A percentile compares a stretch with the other conserved stretches of the same genome.
Conservation (phyloP, 1,140 invertebrate species). For the Chironomus tepperi region DNA sequence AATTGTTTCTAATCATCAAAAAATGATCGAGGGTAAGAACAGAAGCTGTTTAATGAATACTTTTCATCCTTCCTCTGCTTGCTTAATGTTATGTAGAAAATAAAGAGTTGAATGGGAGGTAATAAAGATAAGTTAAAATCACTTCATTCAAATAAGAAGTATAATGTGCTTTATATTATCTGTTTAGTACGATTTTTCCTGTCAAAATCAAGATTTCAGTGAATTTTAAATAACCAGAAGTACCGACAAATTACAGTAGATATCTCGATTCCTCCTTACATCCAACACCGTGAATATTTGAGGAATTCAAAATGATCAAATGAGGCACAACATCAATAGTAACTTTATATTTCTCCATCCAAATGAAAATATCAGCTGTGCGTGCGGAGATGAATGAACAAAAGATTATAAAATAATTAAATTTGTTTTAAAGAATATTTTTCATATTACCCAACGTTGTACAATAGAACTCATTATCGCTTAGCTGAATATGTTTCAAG, state of each 20-base stretch:
- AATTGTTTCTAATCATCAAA: too few relatives aligned
- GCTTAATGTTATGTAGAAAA: too few relatives aligned
- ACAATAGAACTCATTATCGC: conserved; percentile 18
- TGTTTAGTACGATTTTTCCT: too few relatives aligned
- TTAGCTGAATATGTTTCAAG: conserved; percentile 16
- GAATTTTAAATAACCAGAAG: not conserved
- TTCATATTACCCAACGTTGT: not conserved
- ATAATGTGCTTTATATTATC: too few relatives aligned
- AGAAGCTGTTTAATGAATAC: too few relatives aligned
- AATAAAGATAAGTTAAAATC: too few relatives aligned
- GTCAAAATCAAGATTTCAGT: not conserved
- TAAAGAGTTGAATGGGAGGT: too few relatives aligned
- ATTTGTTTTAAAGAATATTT: not conserved
- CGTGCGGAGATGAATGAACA: not conserved
- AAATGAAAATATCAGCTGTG: conserved; percentile 7
- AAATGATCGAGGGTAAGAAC: too few relatives aligned
- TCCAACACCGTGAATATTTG: conserved; percentile 17
- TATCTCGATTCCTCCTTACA: not conserved
- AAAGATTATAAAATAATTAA: not conserved
- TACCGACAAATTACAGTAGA: not conserved
- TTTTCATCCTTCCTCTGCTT: too few relatives aligned
- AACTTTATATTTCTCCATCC: not conserved
- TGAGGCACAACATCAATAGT: conserved; percentile 16
- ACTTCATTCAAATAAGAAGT: too few relatives aligned
- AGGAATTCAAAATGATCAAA: not conserved